Evolutionary conservation across 2,888 invertebrate genomes (phyloP), one percentile per base, ranked within the genome.

Genomic region (Sinelater perroti): DNA sequence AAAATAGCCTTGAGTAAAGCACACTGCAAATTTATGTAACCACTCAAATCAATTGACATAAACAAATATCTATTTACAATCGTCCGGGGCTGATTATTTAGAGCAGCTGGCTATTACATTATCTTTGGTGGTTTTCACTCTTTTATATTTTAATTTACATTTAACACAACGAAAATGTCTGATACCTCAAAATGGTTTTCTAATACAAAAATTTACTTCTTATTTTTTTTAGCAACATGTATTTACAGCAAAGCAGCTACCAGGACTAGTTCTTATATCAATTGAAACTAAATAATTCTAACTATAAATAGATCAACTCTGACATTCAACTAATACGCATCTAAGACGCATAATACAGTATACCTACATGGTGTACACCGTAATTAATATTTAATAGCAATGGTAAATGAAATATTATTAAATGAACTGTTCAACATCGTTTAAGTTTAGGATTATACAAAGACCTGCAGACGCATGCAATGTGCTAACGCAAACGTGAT

Each of bases 381-480:
- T 30, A 11, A 30, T 30, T 3, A 30, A 30, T n/a, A 30, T 10
- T 30, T 30, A 30, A 30, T 8, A 30, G 30, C 5, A 30, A 30
- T 30, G 30, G 11, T n/a, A 30, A 3, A 30, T 30, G 30, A 30
- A 30, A 30, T 30, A 24, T 4, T 7, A 24, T n/a, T n/a, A n/a
- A n/a, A n/a, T n/a, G n/a, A n/a, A n/a, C n/a, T n/a, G n/a, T n/a
- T n/a, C 24, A 24, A 24, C 24, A 7, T 24, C 7, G 24, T 24
- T 24, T 24, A 24, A 24, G 24, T 24, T 7, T 24, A 24, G 24
- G 17, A 30, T 11, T 46, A 46, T 31, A 46, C 31, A 46, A 20
- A 3, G 14, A 35, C 44, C 26, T 49, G 35, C 40, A 20, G 49
- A 16, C 35, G 42, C 57, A 57, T 57, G 57, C 57, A 57, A 49